Conservation (phyloP, 1,140 invertebrate species). For the Pollicipes pollicipes region DNA sequence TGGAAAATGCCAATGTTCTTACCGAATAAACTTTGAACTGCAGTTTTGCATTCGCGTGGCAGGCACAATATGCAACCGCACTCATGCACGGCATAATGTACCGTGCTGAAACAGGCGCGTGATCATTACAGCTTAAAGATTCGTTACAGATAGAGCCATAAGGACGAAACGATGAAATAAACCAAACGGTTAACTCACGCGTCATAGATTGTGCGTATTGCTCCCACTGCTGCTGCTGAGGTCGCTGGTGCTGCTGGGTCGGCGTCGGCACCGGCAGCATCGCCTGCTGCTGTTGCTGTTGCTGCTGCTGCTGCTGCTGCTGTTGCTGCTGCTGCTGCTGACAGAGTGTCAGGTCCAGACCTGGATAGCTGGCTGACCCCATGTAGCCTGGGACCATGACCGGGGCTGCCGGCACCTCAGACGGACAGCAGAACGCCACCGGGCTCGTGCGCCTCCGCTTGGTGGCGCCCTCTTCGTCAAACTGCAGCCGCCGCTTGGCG, state of each 20-base stretch:
- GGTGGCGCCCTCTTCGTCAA: not conserved
- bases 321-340: not conserved
- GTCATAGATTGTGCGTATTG: not conserved
- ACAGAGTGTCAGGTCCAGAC: not conserved
- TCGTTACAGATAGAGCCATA: no score
- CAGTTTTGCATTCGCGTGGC: no score
- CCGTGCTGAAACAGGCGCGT: no score
- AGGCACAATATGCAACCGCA: no score
- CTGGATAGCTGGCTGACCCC: not conserved
- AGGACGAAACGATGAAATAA: no score
- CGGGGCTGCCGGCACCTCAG: no score
- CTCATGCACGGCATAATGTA: no score
- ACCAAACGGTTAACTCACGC: no score
- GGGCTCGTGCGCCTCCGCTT: not conserved
- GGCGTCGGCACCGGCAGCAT: no score
- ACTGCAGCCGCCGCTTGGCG: not conserved
- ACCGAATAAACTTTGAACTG: no score
- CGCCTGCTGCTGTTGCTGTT: not conserved
- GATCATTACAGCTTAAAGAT: no score
- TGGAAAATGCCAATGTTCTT: no score
- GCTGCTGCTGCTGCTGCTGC: not conserved
- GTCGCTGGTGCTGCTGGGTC: not conserved
- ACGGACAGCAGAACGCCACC: not conserved
- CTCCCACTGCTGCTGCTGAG: not conserved
- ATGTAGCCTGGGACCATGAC: not conserved